Evolutionary conservation across 2,888 invertebrate species (phyloP).

Genomic region (Habrosyne pyritoides): DNA sequence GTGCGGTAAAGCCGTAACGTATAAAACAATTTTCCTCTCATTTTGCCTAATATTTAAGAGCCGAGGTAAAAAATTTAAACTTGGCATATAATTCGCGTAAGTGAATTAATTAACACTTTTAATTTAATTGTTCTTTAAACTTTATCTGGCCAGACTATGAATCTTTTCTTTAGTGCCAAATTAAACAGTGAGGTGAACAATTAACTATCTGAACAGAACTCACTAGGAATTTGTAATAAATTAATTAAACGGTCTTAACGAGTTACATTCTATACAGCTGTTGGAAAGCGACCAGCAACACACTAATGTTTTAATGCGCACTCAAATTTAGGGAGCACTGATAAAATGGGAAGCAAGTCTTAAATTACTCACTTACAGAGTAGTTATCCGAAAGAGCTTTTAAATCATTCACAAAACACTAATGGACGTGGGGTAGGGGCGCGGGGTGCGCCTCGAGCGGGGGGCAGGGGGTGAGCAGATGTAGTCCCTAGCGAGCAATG

Average conservation of each 20-base stretch:
- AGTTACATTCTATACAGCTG: constrained; percentile 31
- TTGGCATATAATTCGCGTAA: too few relatives aligned
- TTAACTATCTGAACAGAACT: constrained; percentile 7
- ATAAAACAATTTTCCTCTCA: background rate
- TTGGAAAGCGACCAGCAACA: constrained; percentile 47
- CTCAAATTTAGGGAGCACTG: constrained; percentile 82
- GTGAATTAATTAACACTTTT: constrained; percentile 3
- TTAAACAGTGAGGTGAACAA: background rate
- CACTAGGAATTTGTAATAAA: constrained; percentile 47
- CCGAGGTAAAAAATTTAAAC: too few relatives aligned
- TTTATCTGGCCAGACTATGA: background rate
- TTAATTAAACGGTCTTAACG: constrained; percentile 48
- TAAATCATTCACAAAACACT: constrained; percentile 85
- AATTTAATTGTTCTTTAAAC: background rate
- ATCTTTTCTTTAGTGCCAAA: constrained; percentile 2
- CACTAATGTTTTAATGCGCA: constrained; percentile 80
- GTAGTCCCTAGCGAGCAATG: constrained; percentile 78
- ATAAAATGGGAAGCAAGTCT: constrained; percentile 82
- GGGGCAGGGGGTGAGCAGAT: constrained; percentile 61
- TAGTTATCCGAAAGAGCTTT: constrained; percentile 84
- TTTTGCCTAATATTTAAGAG: background rate
- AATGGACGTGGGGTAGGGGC: constrained; percentile 78
- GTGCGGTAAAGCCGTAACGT: background rate
- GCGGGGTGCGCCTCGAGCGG: constrained; percentile 36
- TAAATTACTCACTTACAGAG: constrained; percentile 84